Evolutionary conservation across 2,797 vertebrate genomes (phyloP).

Genomic region (Chelon auratus): DNA sequence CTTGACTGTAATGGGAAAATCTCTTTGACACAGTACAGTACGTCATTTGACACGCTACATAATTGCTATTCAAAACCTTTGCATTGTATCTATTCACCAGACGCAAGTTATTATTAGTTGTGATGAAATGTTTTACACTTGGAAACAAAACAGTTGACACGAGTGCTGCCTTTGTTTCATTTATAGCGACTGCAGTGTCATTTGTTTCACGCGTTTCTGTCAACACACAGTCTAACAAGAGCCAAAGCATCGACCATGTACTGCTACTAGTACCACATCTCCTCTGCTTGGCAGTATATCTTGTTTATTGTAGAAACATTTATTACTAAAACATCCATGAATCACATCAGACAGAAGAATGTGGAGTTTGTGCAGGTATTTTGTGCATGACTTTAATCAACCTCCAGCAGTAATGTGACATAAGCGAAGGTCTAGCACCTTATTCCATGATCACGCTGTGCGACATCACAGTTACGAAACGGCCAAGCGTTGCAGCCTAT

Average conservation of each 20-base stretch:
- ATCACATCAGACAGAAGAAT: neutral
- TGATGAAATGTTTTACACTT: too few species aligned
- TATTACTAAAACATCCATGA: neutral
- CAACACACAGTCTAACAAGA: neutral
- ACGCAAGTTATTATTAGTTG: too few species aligned
- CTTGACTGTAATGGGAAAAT: slow-evolving; percentile 39
- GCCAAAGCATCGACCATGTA: neutral
- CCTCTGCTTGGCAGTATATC: neutral
- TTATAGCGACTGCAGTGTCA: too few species aligned
- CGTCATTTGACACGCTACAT: slow-evolving; percentile 25
- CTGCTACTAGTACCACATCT: neutral
- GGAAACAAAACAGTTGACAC: too few species aligned
- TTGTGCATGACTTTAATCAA: neutral
- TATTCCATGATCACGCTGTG: neutral
- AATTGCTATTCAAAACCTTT: slow-evolving; percentile 33
- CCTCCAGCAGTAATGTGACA: too few species aligned
- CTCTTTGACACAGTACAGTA: slow-evolving; percentile 1
- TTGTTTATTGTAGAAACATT: neutral
- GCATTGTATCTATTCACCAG: neutral
- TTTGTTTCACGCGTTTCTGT: too few species aligned
- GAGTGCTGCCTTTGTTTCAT: too few species aligned
- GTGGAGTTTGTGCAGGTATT: neutral
- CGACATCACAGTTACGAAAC: too few species aligned
- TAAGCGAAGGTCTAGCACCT: too few species aligned
- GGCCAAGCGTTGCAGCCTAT: too few species aligned